phyloP scores from a whole-genome alignment of 2,797 vertebrate genomes.

The Neopelma chrysocephalum region DNA sequence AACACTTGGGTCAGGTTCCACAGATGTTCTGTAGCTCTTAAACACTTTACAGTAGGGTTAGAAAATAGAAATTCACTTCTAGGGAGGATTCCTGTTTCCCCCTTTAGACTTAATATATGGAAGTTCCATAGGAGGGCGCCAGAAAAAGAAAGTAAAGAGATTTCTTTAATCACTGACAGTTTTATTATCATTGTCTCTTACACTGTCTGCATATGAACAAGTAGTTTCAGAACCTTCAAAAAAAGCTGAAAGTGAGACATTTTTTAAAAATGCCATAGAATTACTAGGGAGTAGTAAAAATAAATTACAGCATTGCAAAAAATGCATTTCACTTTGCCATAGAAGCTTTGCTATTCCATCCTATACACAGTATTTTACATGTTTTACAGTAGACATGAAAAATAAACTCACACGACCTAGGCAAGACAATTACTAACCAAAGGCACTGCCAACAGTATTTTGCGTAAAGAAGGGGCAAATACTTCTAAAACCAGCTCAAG shows the following conservation, averaged over 20 bases:
- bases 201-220: conserved; percentile 42
- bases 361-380: conserved; percentile 65
- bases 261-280: conserved; percentile 57
- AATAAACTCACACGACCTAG: conserved; percentile 33
- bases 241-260: conserved; percentile 47
- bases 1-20: neutral
- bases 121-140: neutral
- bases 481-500: neutral
- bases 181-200: conserved; percentile 51
- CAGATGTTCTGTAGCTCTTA: neutral
- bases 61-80: neutral
- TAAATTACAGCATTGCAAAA: conserved; percentile 75
- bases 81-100: neutral
- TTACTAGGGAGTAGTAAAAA: conserved; percentile 65
- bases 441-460: conserved; percentile 76
- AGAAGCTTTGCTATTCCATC: conserved; percentile 71
- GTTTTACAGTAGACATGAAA: conserved; percentile 60
- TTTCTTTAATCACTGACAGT: neutral
- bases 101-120: neutral
- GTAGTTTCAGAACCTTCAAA: conserved; percentile 40
- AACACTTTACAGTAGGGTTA: neutral
- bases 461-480: conserved; percentile 30
- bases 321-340: conserved; percentile 70
- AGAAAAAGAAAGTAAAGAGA: neutral
- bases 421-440: conserved; percentile 57